Percentiles rank a stretch among this genome's conserved stretches.
Conservation (phyloP, 2,888 invertebrate species). For the Trachelus iudaicus region DNA sequence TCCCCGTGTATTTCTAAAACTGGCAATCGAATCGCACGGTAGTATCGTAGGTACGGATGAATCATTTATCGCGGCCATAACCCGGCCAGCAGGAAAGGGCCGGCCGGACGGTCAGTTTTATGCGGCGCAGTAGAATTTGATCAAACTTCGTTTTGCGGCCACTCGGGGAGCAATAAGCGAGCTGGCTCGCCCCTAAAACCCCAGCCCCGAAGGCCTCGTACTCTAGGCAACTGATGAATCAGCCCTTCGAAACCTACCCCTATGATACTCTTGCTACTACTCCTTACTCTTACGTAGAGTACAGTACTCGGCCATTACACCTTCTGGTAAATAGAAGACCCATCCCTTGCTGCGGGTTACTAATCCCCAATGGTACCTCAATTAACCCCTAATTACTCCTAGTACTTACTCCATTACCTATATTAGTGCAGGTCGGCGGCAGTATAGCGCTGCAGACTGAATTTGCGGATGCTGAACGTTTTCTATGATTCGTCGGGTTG, state of each 20-base stretch:
- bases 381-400: slow-evolving; percentile 16
- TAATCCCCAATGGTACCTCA: slow-evolving; percentile 14
- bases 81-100: slow-evolving; percentile 35
- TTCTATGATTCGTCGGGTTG: background rate
- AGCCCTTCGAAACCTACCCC: slow-evolving; percentile 24
- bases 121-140: slow-evolving; percentile 65
- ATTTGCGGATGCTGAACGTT: background rate
- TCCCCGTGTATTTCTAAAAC: slow-evolving; percentile 14
- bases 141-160: slow-evolving; percentile 66
- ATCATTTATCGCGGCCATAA: slow-evolving; percentile 65
- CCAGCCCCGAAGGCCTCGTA: slow-evolving; percentile 47
- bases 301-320: background rate
- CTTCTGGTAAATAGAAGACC: background rate
- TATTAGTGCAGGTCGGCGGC: background rate
- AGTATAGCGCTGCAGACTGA: background rate
- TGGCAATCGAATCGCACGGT: slow-evolving; percentile 38
- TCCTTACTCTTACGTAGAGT: slow-evolving; percentile 4
- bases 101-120: slow-evolving; percentile 62
- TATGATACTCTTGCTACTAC: background rate
- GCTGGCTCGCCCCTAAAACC: slow-evolving; percentile 44
- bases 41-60: slow-evolving; percentile 57
- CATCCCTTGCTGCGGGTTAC: background rate
- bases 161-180: slow-evolving; percentile 66
- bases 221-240: slow-evolving; percentile 47
- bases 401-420: background rate